phyloP scores from a whole-genome alignment of 53 echinoderm and acorn worm genomes.

The Echinarachnius parma region DNA sequence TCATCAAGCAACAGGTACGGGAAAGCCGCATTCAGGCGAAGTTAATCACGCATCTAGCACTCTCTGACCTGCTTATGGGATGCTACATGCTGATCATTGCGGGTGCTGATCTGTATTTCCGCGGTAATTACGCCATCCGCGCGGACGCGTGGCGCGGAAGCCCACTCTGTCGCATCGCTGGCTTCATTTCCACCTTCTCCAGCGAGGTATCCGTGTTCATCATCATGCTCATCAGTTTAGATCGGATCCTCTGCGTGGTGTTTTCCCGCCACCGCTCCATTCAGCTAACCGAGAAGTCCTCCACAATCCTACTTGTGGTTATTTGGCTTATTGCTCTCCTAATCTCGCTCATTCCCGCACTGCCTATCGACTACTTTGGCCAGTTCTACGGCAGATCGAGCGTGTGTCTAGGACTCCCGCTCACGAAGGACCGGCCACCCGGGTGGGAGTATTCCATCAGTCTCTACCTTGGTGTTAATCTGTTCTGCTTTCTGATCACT shows the following conservation, averaged over 20 bases:
- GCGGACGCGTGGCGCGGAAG: conserved; percentile 32
- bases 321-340: conserved; percentile 40
- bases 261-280: conserved; percentile 23
- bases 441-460: conserved; percentile 58
- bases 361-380: conserved; percentile 46
- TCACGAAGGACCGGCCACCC: conserved; percentile 31
- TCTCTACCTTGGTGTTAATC: conserved; percentile 49
- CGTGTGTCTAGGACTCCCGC: conserved; percentile 54
- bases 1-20: not conserved
- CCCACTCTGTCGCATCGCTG: conserved; percentile 18
- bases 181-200: conserved; percentile 47
- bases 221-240: conserved; percentile 54
- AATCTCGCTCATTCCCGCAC: conserved; percentile 36
- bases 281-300: conserved; percentile 36
- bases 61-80: conserved; percentile 44
- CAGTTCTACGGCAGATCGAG: conserved; percentile 54
- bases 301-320: not conserved
- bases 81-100: conserved; percentile 46
- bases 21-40: conserved; percentile 15
- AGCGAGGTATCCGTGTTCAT: conserved; percentile 57
- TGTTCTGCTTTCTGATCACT: conserved; percentile 42
- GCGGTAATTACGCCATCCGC: conserved; percentile 23
- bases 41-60: conserved; percentile 26
- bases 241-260: conserved; percentile 46
- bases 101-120: conserved; percentile 30